phyloP scores from a whole-genome alignment of 2,888 invertebrate genomes.

The Callinectes sapidus region DNA sequence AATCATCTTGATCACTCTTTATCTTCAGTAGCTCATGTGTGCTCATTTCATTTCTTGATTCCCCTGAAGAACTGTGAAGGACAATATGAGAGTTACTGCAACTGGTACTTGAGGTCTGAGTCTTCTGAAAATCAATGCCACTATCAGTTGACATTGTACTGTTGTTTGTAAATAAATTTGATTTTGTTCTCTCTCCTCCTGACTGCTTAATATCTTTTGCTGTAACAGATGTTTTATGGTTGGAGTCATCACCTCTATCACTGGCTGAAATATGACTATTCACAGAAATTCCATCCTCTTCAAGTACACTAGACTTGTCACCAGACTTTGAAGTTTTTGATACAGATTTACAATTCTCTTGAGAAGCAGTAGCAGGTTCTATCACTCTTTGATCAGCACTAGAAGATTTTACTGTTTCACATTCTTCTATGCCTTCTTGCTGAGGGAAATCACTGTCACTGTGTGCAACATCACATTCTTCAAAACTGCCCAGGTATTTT shows the following conservation, averaged over 20 bases:
- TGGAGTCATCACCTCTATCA: neutral
- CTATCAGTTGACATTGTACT: slow-evolving; percentile 52
- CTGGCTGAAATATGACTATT: neutral
- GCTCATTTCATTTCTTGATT: neutral
- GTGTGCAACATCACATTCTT: neutral
- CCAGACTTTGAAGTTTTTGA: neutral
- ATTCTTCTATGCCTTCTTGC: neutral
- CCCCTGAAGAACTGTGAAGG: neutral
- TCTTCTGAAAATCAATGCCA: slow-evolving; percentile 56
- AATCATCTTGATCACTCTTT: neutral
- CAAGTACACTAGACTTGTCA: neutral
- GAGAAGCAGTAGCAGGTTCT: neutral
- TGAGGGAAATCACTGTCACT: slow-evolving; percentile 33
- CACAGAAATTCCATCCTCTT: slow-evolving; percentile 7
- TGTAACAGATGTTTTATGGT: neutral
- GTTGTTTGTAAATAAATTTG: neutral
- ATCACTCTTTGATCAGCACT: neutral
- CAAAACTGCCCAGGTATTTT: neutral
- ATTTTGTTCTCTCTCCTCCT: neutral
- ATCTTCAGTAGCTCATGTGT: neutral
- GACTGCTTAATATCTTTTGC: neutral
- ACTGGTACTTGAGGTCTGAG: neutral
- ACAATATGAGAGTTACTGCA: slow-evolving; percentile 6
- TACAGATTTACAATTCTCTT: neutral
- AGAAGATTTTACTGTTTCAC: neutral